These are phyloP conservation scores for Spheniscus humboldti DNA, from an alignment of 2,797 vertebrate genomes.

Conservation along the genomic window DNA sequence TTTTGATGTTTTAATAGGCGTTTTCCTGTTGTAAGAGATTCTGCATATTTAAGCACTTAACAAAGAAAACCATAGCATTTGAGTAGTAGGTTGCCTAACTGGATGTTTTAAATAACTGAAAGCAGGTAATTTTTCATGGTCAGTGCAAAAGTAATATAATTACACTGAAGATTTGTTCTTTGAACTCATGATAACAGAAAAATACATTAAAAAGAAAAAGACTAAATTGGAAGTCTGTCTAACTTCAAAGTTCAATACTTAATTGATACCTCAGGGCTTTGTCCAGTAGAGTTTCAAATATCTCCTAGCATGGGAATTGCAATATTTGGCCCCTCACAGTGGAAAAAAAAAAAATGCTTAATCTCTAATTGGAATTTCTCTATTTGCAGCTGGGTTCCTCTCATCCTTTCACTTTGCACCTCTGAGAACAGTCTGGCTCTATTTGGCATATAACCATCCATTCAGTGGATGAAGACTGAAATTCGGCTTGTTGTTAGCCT, in stretches of 20 bases:
- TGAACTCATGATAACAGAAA: background rate
- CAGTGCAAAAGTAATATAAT: background rate
- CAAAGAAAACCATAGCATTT: background rate
- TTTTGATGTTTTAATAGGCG: background rate
- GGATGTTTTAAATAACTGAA: background rate
- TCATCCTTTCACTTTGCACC: background rate
- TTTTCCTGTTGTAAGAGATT: background rate
- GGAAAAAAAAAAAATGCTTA: background rate
- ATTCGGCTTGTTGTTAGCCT: background rate
- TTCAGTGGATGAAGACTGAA: background rate
- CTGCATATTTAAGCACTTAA: background rate
- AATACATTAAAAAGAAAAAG: background rate
- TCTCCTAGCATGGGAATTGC: background rate
- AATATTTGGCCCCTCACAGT: background rate
- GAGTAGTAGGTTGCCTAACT: background rate
- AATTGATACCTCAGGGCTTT: background rate
- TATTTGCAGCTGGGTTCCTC: background rate
- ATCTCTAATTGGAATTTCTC: background rate
- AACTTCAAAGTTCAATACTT: background rate
- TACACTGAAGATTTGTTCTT: background rate
- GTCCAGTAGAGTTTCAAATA: background rate
- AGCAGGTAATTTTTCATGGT: background rate
- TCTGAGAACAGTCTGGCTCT: background rate
- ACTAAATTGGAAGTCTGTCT: background rate
- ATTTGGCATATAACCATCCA: background rate